Evolutionary conservation across 2,113 vertebrate species (phyloP), one percentile per base, ranked within the genome.

Genomic region (Buteo buteo): DNA sequence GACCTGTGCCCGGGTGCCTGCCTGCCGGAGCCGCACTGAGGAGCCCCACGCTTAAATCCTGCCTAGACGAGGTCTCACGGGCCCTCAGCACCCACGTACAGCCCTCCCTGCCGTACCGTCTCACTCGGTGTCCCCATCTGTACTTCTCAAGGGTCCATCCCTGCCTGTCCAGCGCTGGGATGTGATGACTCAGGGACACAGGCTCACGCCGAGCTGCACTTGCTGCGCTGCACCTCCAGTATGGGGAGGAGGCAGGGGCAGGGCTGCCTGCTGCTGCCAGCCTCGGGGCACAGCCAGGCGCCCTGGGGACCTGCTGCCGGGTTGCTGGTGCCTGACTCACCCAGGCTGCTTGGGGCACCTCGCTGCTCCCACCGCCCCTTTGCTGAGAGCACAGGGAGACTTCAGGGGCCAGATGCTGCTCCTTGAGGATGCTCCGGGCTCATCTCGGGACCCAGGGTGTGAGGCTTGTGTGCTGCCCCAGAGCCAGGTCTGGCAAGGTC

Each of bases 81-180:
- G 8, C 59, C 55, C 42, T 25, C 66, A 26, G 47, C 38, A 42
- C 57, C 89, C 62, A 6, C 0, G 4, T 6, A 6, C 44, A 18
- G 67, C 57, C 1, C 57, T 14, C 20, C 0, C 22, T 78, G 81
- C 71, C 3, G 0, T 44, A 6, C 36, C 0, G 0, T 16, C 67
- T 34, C 92, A 11, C 77, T 22, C 7, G 0, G 0, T 11, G 90
- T 77, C 81, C 74, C 88, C 58, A 18, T 50, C 64, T n/a, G 40
- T 71, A n/a, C 69, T 87, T 52, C 66, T 25, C 1, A 2, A 28
- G 29, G 52, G 31, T 32, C n/a, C 71, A 24, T 1, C 66, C 29
- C 19, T 59, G 71, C 79, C 79, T 13, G 61, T 13, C 52, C 45
- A 4, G 0, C 0, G 2, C 26, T 1, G 52, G 47, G 52, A 13